Conservation (phyloP, 2,888 invertebrate species). For the Patella caerulea region DNA sequence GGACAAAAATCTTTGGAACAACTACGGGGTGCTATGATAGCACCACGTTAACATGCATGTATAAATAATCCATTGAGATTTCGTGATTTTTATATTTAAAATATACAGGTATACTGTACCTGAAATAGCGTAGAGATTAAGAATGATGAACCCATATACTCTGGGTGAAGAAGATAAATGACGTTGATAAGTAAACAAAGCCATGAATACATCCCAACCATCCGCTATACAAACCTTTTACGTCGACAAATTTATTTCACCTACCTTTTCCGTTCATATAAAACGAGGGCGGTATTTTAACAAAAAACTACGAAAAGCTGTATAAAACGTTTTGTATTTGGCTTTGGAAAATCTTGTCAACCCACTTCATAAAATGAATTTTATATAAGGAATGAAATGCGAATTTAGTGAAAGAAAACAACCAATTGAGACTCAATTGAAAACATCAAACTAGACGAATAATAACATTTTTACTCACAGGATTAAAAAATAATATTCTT, state of each 20-base stretch:
- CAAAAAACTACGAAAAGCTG: background rate
- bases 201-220: background rate
- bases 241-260: constrained; percentile 8
- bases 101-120: too few species aligned
- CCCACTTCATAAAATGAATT: background rate
- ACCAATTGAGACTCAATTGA: too few species aligned
- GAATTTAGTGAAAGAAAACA: too few species aligned
- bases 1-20: too few species aligned
- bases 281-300: constrained; percentile 1
- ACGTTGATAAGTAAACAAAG: background rate
- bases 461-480: too few species aligned
- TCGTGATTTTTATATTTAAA: too few species aligned
- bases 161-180: constrained; percentile 1
- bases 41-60: too few species aligned
- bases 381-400: background rate
- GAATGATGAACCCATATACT: background rate
- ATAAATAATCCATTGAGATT: too few species aligned
- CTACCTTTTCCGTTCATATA: background rate
- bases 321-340: background rate
- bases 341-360: constrained; percentile 1
- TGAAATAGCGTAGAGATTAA: too few species aligned
- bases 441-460: too few species aligned
- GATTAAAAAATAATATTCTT: too few species aligned
- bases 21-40: too few species aligned
- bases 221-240: background rate